phyloP scores from a whole-genome alignment of 2,797 vertebrate species.

The Percopsis omiscomaycus region DNA sequence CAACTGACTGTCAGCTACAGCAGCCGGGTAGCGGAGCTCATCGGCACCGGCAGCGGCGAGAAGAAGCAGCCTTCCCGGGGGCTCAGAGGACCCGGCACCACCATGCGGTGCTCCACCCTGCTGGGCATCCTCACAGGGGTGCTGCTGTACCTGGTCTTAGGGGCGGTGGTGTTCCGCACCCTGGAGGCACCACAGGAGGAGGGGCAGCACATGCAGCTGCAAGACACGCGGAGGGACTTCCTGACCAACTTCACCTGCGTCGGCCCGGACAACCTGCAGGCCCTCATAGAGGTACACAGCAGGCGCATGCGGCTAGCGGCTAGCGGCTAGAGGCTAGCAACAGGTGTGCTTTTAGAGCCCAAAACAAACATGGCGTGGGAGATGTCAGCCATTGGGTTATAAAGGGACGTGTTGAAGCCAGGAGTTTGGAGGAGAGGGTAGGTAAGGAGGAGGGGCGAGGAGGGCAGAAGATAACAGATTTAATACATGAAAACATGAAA shows the following conservation, averaged over 20 bases:
- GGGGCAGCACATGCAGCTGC: conserved; percentile 66
- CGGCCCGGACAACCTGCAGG: conserved; percentile 68
- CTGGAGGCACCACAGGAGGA: conserved; percentile 82
- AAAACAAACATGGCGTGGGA: no score
- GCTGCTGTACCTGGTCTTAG: conserved; percentile 85
- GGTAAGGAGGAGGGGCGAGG: no score
- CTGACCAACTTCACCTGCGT: conserved; percentile 80
- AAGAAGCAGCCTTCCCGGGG: conserved; percentile 46
- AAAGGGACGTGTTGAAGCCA: no score
- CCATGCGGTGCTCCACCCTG: conserved; percentile 86
- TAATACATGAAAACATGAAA: no score
- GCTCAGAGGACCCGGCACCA: conserved; percentile 44
- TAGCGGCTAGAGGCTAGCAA: no score
- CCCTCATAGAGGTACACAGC: conserved; percentile 78
- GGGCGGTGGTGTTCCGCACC: conserved; percentile 84
- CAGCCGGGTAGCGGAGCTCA: conserved; percentile 59
- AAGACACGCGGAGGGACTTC: conserved; percentile 67
- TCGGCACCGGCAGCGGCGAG: conserved; percentile 36
- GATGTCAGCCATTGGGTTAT: no score
- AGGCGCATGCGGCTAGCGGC: no score
- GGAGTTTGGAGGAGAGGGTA: no score
- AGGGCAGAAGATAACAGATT: no score
- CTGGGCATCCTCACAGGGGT: conserved; percentile 80
- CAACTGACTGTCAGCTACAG: conserved; percentile 55
- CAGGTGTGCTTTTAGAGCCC: background rate